Conservation (phyloP, 2,888 invertebrate species). For the Ctenicera cuprea region DNA sequence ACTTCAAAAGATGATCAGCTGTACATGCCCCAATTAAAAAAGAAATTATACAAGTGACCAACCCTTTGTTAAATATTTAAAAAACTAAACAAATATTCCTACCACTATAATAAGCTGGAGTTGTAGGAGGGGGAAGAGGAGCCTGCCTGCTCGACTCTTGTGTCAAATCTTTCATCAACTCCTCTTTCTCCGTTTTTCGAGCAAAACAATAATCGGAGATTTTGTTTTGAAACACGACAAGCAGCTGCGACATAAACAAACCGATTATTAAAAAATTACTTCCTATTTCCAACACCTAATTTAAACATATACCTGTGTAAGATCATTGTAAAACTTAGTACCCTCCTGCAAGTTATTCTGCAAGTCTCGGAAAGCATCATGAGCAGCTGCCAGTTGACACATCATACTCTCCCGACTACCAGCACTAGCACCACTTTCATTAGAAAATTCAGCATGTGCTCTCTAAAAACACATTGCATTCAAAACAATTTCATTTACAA, state of each 20-base stretch:
- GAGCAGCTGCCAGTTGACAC: conserved; percentile 90
- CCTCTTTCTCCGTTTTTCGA: conserved; percentile 99
- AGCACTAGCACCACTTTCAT: conserved; percentile 80
- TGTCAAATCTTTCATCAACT: conserved; percentile 95
- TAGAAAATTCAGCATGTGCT: conserved; percentile 77
- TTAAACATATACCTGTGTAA: conserved; percentile 80
- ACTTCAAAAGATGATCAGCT: too few species aligned
- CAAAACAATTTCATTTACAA: background rate
- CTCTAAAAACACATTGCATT: conserved; percentile 65
- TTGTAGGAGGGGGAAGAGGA: conserved; percentile 74
- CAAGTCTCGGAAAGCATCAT: conserved; percentile 94
- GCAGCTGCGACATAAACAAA: conserved; percentile 76
- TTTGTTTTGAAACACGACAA: conserved; percentile 97
- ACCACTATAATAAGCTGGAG: conserved; percentile 76
- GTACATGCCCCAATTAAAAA: too few species aligned
- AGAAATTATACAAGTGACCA: background rate
- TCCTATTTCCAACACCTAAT: background rate
- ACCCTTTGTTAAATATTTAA: too few species aligned
- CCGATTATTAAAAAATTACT: background rate
- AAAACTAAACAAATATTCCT: too few species aligned
- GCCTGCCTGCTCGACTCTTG: conserved; percentile 83
- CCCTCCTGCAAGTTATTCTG: conserved; percentile 95
- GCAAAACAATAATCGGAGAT: conserved; percentile 99
- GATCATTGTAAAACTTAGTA: conserved; percentile 95
- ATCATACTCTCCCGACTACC: conserved; percentile 85